phyloP scores from a whole-genome alignment of 2,888 invertebrate species.

The Sipha maydis region DNA sequence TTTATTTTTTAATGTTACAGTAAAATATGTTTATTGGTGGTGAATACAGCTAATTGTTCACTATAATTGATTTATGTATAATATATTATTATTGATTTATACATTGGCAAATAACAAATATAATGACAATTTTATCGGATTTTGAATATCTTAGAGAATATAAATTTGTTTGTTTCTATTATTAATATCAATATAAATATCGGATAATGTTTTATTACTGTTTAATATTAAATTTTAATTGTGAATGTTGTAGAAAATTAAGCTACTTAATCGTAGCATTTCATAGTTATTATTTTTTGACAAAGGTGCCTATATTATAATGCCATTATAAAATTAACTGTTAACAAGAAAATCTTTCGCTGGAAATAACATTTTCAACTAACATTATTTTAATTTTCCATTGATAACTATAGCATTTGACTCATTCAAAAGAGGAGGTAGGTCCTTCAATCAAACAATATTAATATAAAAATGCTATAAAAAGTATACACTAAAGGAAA shows the following conservation, averaged over 20 bases:
- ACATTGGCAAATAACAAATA: not conserved
- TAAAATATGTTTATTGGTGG: too few species aligned
- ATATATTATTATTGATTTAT: too few species aligned
- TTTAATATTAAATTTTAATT: conserved; percentile 30
- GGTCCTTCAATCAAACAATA: conserved; percentile 7
- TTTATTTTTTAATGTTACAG: too few species aligned
- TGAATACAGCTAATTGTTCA: too few species aligned
- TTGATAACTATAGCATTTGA: not conserved
- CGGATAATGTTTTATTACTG: not conserved
- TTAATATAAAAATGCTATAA: conserved; percentile 1
- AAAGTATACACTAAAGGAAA: not conserved
- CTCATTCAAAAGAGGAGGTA: not conserved
- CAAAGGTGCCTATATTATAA: not conserved
- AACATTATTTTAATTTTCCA: not conserved
- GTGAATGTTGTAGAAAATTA: not conserved
- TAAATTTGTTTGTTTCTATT: too few species aligned
- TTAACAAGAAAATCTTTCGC: not conserved
- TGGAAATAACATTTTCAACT: not conserved
- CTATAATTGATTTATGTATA: too few species aligned
- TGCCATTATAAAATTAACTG: not conserved
- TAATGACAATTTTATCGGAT: conserved; percentile 4
- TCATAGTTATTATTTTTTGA: not conserved
- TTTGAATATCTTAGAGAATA: not conserved
- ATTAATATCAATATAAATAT: not conserved
- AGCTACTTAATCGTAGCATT: not conserved